Evolutionary conservation across 2,888 invertebrate species (phyloP), one percentile per base, ranked within the genome.

Genomic region (Melinaea menophilus): DNA sequence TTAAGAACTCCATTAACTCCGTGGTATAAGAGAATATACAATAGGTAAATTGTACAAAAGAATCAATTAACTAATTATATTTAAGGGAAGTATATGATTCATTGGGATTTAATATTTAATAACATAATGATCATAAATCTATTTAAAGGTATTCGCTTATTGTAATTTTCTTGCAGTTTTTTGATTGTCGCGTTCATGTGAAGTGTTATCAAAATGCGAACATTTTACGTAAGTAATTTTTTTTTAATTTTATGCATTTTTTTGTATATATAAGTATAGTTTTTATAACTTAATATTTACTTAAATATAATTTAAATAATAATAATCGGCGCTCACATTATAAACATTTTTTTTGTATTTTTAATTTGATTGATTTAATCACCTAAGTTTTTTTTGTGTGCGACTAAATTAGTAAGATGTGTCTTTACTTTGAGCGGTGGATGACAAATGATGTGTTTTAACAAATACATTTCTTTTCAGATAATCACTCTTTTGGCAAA

Each of bases 61-160:
- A 31, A 9, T 11, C 11, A 22, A 51, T 51, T 51, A 51, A 51
- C 51, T 51, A 51, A 51, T 51, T 11, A 51, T 31, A 3, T 22
- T 51, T 31, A 51, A 31, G 31, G 3, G 22, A 51, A 51, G 31
- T 11, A 4, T 7, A 51, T 51, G 22, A 22, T 31, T 51, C 51
- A 51, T 31, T 51, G n/a, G 31, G 22, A 11, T 51, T 22, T 22
- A 31, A 31, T 9, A 9, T 7, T 51, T 51, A 31, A 51, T 51
- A 7, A 48, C 22, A 22, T 22, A n/a, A 22, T 22, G n/a, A 48
- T 48, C 5, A 48, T 13, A 51, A 9, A 7, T 11, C 13, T 48
- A 61, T 55, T 55, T 58, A 62, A 55, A 61, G 47, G 56, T 48
- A 22, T 22, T 46, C 2, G n/a, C 2, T 46, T 7, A 34, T 9